Evolutionary conservation across 2,797 vertebrate species (phyloP).

Genomic region (Okamejei kenojei): DNA sequence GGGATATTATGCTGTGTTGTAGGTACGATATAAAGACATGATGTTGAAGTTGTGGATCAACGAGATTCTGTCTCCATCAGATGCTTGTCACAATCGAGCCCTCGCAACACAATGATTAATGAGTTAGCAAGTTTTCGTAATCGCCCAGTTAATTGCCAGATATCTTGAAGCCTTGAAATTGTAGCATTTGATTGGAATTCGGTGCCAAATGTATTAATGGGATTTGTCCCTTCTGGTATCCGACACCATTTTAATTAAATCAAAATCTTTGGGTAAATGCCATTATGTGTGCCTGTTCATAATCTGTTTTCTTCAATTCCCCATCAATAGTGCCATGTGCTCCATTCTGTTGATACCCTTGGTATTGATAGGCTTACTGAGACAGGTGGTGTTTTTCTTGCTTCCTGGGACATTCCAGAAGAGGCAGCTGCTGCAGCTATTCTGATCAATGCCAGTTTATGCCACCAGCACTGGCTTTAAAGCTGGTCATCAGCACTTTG

Average conservation of each 20-base stretch:
- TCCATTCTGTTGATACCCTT: neutral
- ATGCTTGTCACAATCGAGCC: neutral
- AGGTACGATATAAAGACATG: neutral
- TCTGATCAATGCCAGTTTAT: neutral
- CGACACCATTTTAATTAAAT: neutral
- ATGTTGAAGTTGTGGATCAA: neutral
- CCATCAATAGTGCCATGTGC: neutral
- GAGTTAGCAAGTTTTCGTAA: neutral
- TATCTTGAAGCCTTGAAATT: neutral
- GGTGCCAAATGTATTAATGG: neutral
- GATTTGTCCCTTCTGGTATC: neutral
- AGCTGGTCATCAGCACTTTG: neutral
- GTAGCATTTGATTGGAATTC: neutral
- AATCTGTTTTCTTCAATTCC: neutral
- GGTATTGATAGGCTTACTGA: neutral
- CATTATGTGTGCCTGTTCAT: neutral
- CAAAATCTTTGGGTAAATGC: neutral
- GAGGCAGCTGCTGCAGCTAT: neutral
- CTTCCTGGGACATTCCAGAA: slow-evolving; percentile 8
- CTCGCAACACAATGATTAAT: slow-evolving; percentile 5
- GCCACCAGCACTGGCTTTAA: slow-evolving; percentile 1
- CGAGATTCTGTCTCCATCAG: neutral
- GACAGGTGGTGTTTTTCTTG: slow-evolving; percentile 22
- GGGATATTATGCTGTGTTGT: too few species aligned
- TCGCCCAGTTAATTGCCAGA: neutral